Conservation (phyloP, 2,888 invertebrate species). For the Eudemis profundana region DNA sequence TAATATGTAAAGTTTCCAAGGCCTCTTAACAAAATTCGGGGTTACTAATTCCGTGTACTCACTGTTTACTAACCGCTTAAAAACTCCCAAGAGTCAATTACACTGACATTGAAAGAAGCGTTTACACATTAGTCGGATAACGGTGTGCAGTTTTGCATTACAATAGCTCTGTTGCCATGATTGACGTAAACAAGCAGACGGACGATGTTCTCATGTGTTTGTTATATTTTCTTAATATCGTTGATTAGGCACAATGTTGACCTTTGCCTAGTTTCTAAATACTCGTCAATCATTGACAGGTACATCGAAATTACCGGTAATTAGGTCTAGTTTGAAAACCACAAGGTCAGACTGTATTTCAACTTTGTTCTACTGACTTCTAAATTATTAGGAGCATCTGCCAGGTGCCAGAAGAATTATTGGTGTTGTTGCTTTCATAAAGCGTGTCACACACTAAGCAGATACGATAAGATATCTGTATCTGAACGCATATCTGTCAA, state of each 20-base stretch:
- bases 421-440: constrained; percentile 8
- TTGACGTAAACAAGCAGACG: constrained; percentile 65
- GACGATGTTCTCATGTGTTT: constrained; percentile 56
- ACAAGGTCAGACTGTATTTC: constrained; percentile 42
- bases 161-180: constrained; percentile 53
- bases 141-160: constrained; percentile 45
- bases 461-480: no score
- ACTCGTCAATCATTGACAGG: constrained; percentile 43
- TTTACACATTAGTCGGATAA: constrained; percentile 30
- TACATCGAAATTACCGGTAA: constrained; percentile 37
- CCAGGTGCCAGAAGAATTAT: neutral
- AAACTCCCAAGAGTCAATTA: constrained; percentile 13
- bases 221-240: constrained; percentile 55
- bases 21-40: neutral
- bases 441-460: no score
- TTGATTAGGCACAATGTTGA: constrained; percentile 57
- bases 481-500: no score
- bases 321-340: constrained; percentile 30
- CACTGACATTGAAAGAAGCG: constrained; percentile 36
- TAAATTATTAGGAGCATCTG: constrained; percentile 30
- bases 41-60: constrained; percentile 15
- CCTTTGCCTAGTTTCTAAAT: constrained; percentile 59
- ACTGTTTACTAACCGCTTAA: constrained; percentile 12
- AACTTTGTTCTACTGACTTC: constrained; percentile 40
- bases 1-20: no score